phyloP scores from a whole-genome alignment of 1,140 invertebrate species.

The Bombus haemorrhoidalis region DNA sequence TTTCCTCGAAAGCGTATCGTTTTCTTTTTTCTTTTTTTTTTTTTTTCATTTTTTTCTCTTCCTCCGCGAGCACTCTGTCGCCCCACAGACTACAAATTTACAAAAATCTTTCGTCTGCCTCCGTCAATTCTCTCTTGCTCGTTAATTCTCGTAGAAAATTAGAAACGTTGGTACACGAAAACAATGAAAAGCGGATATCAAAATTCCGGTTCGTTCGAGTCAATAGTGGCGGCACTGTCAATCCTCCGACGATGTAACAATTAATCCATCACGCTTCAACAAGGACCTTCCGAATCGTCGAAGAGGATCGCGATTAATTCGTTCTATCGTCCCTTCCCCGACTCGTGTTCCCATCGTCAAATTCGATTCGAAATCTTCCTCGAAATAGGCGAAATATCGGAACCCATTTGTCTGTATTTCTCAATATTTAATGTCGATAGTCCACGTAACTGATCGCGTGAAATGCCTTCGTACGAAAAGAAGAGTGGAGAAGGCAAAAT shows the following conservation, averaged over 20 bases:
- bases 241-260: background rate
- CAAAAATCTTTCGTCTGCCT: constrained; percentile 48
- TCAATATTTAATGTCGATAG: background rate
- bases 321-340: background rate
- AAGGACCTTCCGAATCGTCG: background rate
- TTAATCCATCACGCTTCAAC: too few relatives aligned
- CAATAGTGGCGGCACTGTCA: constrained; percentile 23
- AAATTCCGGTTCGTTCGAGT: constrained; percentile 62
- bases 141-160: constrained; percentile 77
- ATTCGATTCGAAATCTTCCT: background rate
- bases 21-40: background rate
- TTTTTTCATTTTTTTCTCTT: background rate
- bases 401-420: too few relatives aligned
- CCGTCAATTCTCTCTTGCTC: constrained; percentile 7
- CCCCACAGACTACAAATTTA: constrained; percentile 11
- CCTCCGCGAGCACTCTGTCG: too few relatives aligned
- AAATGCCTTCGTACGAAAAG: background rate
- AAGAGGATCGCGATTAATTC: background rate
- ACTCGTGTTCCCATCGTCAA: background rate
- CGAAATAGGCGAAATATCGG: too few relatives aligned
- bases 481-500: background rate
- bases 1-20: background rate
- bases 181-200: constrained; percentile 73
- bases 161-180: constrained; percentile 72
- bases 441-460: background rate